These are phyloP conservation scores for Enteromius fasciolatus DNA, from an alignment of 2,797 vertebrate species.

Conservation along the genomic window DNA sequence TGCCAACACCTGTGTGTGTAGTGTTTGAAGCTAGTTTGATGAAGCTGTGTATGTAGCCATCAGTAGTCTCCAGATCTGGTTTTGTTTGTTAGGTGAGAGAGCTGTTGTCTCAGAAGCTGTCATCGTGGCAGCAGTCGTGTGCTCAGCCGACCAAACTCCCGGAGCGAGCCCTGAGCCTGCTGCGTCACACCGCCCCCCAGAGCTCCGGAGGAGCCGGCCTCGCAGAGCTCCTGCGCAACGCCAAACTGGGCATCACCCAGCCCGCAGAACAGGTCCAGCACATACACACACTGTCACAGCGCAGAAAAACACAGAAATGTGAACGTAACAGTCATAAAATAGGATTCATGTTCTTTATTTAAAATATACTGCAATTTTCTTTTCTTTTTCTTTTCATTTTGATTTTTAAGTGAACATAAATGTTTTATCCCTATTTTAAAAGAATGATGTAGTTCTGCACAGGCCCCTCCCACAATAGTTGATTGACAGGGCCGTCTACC, in stretches of 20 bases:
- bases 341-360: too few relatives aligned
- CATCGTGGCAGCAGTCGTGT: conserved; percentile 84
- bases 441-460: too few relatives aligned
- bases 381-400: not conserved
- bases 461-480: too few relatives aligned
- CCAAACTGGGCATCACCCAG: conserved; percentile 74
- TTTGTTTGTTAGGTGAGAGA: conserved; percentile 79
- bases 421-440: too few relatives aligned
- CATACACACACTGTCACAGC: not conserved
- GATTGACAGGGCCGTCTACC: too few relatives aligned
- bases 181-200: conserved; percentile 82
- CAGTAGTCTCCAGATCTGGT: not conserved
- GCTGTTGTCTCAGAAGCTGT: conserved; percentile 83
- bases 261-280: conserved; percentile 67
- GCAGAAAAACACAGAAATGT: not conserved
- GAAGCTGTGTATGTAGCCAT: not conserved
- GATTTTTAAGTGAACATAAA: not conserved
- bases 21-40: too few relatives aligned
- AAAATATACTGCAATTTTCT: not conserved
- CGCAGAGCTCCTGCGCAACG: conserved; percentile 78
- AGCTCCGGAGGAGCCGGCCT: conserved; percentile 76
- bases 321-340: not conserved
- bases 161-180: conserved; percentile 81
- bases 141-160: conserved; percentile 83
- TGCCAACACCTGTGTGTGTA: too few relatives aligned